Evolutionary conservation across 2,113 vertebrate species (phyloP).

Genomic region (Capreolus pygargus): DNA sequence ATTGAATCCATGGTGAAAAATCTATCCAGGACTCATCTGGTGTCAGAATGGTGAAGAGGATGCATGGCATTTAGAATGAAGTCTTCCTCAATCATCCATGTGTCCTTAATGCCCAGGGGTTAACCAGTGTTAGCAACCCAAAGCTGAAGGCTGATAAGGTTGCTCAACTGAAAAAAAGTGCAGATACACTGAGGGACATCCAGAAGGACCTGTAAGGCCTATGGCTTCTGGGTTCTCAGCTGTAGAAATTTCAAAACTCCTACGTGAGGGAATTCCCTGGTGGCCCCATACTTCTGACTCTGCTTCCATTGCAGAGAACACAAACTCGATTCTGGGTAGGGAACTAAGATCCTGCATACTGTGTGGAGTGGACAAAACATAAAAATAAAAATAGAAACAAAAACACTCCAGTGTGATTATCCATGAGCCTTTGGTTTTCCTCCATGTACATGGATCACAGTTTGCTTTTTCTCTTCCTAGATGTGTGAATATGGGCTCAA

Average conservation of each 20-base stretch:
- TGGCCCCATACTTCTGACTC: too few species aligned
- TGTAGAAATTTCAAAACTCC: background rate
- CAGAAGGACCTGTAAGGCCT: background rate
- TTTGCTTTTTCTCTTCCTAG: background rate
- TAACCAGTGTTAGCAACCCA: background rate
- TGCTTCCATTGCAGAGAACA: background rate
- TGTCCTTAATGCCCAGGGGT: background rate
- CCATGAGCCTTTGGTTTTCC: background rate
- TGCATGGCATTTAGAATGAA: constrained; percentile 8
- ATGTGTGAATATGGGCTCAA: background rate
- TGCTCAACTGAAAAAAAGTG: background rate
- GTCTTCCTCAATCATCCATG: background rate
- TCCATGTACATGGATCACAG: background rate
- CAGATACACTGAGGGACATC: background rate
- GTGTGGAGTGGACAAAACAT: background rate
- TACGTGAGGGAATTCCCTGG: background rate
- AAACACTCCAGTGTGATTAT: background rate
- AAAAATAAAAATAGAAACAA: background rate
- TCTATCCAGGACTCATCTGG: constrained; percentile 84
- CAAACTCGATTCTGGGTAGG: background rate
- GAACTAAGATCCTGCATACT: background rate
- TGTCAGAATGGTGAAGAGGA: constrained; percentile 88
- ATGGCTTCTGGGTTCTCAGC: background rate
- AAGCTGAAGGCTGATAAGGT: background rate
- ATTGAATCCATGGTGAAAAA: constrained; percentile 88